Evolutionary conservation across 2,113 vertebrate species (phyloP).

Genomic region (Macrotus californicus): DNA sequence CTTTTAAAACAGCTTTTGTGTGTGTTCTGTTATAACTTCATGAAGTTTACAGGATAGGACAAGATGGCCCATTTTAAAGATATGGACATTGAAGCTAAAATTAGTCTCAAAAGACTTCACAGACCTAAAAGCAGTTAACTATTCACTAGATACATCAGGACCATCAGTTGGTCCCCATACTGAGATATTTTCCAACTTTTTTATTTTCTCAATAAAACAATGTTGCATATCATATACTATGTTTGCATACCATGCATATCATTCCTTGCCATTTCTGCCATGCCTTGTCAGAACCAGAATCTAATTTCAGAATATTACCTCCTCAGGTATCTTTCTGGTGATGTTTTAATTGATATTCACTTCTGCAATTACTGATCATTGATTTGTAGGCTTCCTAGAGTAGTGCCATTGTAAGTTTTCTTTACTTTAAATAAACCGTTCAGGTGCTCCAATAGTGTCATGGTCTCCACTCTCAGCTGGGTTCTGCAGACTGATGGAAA

Average conservation of each 20-base stretch:
- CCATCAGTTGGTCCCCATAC: neutral
- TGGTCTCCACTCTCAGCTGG: neutral
- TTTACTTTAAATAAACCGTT: neutral
- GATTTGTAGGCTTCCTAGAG: neutral
- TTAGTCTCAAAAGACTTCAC: neutral
- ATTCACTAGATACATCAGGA: neutral
- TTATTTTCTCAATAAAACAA: neutral
- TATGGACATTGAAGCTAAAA: neutral
- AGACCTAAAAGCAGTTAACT: neutral
- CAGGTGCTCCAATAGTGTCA: neutral
- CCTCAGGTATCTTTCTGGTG: neutral
- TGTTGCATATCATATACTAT: neutral
- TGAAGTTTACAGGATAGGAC: neutral
- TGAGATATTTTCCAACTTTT: neutral
- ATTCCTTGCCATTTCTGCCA: neutral
- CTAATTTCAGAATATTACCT: neutral
- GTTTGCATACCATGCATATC: neutral
- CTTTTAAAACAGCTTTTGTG: conserved; percentile 10
- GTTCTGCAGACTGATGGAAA: neutral
- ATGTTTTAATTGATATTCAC: neutral
- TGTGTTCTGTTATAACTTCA: neutral
- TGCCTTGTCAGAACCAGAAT: neutral
- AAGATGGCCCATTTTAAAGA: neutral
- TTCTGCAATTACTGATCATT: neutral
- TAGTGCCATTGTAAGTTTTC: neutral